Percentiles rank a stretch among this genome's conserved stretches.
Conservation (phyloP, 2,113 vertebrate species). For the Cariama cristata region DNA sequence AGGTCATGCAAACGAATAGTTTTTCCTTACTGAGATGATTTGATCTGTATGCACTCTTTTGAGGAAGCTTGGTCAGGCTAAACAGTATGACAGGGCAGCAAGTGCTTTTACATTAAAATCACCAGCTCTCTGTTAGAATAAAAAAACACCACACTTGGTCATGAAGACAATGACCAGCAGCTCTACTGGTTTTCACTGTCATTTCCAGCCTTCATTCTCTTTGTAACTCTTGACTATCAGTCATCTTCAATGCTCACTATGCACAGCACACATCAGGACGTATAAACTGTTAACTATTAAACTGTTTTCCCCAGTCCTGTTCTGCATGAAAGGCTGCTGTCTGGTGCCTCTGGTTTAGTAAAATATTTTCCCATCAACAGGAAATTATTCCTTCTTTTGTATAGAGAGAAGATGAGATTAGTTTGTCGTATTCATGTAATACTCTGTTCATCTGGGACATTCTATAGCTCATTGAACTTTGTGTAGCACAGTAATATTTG, state of each 20-base stretch:
- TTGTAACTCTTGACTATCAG: constrained; percentile 10
- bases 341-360: background rate
- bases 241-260: background rate
- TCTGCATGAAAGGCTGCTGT: background rate
- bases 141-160: background rate
- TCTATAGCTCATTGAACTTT: background rate
- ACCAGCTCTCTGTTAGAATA: background rate
- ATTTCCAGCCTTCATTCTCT: background rate
- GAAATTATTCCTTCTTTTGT: constrained; percentile 28
- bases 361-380: constrained; percentile 9
- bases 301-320: background rate
- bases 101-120: background rate
- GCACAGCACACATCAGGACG: background rate
- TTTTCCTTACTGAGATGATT: background rate
- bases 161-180: background rate
- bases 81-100: background rate
- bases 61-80: background rate
- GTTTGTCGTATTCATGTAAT: background rate
- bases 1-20: background rate
- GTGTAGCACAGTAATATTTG: background rate
- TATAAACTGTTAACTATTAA: constrained; percentile 26
- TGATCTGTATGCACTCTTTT: background rate
- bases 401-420: background rate
- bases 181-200: background rate
- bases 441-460: background rate